These are phyloP conservation scores for Perodicticus potto DNA, from an alignment of 2,797 vertebrate species.

Conservation along the genomic window DNA sequence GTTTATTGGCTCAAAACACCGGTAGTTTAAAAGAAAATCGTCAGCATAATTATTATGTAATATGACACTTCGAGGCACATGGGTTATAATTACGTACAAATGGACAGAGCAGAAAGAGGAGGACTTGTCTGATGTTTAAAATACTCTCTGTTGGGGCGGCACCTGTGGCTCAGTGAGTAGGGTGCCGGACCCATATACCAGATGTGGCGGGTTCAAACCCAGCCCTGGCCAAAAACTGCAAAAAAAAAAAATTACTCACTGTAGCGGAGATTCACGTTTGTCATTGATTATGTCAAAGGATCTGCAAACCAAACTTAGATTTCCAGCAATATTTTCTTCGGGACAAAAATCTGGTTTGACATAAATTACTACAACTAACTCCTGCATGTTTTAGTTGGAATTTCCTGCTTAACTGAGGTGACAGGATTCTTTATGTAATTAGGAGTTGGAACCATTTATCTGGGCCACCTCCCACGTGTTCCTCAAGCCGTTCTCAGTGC, in stretches of 20 bases:
- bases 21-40: conserved; percentile 69
- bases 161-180: too few species aligned
- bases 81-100: conserved; percentile 5
- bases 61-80: neutral
- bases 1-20: conserved; percentile 47
- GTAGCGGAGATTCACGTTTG: neutral
- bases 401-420: neutral
- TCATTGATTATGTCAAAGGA: conserved; percentile 42
- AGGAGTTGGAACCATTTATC: neutral
- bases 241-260: too few species aligned
- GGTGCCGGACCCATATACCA: too few species aligned
- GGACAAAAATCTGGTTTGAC: neutral
- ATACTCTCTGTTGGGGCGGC: conserved; percentile 39
- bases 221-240: too few species aligned
- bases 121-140: conserved; percentile 27
- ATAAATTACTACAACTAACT: neutral
- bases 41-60: conserved; percentile 53
- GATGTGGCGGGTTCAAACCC: too few species aligned
- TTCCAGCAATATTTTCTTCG: conserved; percentile 42
- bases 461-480: neutral
- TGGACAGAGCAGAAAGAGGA: conserved; percentile 50
- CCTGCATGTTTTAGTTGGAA: neutral
- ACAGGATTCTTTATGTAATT: neutral
- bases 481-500: neutral
- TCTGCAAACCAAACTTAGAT: conserved; percentile 62